Evolutionary conservation across 2,888 invertebrate species (phyloP), one percentile per base, ranked within the genome.

Genomic region (Apamea sordens): DNA sequence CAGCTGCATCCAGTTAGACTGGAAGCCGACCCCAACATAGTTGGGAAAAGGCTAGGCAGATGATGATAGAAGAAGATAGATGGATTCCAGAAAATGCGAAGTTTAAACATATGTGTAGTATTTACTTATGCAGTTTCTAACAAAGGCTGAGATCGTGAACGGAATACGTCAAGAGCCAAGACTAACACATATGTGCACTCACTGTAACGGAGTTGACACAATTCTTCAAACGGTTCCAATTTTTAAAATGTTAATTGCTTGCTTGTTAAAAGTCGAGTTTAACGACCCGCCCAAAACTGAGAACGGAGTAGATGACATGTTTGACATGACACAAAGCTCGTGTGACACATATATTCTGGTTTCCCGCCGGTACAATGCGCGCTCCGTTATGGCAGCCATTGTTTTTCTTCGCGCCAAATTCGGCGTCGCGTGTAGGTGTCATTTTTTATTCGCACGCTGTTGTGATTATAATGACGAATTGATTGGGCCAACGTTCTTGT

Each of bases 381-480:
- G 86, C 87, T 90, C 95, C 95, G 95, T 96, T 96, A 92, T 90
- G 92, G 91, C 90, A 70, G 82, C 94, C 94, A 96, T 96, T 96
- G 96, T 95, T 93, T 93, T 94, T 93, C 93, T 93, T 92, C 92
- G 91, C 92, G 92, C 93, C 94, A 90, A 93, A 94, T 95, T 94
- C 89, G 94, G 92, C 86, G 89, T 88, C 71, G 88, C 88, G 91
- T 92, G 95, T 95, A 93, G 95, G 96, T 92, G 95, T 93, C 88
- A 90, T 92, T 95, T 95, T 95, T 95, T 94, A 93, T 94, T 94
- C 93, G 92, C 94, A 93, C 94, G 92, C 89, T 91, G 91, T 92
- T 91, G 92, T 93, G 90, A 93, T 93, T 93, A 91, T 96, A 95
- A 96, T 96, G 96, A 96, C 94, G 95, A 94, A 96, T 96, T 95